phyloP scores from a whole-genome alignment of 2,888 invertebrate species.

The Anagyrus pseudococci region DNA sequence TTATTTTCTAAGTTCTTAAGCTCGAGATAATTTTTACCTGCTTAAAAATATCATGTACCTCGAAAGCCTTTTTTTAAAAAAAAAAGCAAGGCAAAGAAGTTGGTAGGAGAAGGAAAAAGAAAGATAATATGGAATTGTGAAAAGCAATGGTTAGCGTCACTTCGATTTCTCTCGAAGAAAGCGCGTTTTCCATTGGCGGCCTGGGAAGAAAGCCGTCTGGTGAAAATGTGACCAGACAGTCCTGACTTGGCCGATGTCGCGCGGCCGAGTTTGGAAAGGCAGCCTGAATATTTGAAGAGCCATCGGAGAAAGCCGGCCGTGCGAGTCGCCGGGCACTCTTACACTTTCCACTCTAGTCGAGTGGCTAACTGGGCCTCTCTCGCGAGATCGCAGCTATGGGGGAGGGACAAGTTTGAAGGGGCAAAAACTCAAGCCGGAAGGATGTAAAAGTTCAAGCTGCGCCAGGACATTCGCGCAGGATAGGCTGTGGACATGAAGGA shows the following conservation, averaged over 20 bases:
- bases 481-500: conserved; percentile 20
- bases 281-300: conserved; percentile 31
- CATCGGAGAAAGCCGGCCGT: conserved; percentile 7
- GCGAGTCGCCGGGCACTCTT: background rate
- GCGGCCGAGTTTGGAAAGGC: conserved; percentile 15
- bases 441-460: conserved; percentile 3
- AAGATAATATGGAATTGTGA: too few relatives aligned
- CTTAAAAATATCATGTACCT: too few relatives aligned
- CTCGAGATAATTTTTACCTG: too few relatives aligned
- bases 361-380: background rate
- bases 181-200: background rate
- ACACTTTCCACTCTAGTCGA: background rate
- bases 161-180: background rate
- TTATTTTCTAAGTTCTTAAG: too few relatives aligned
- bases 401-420: too few relatives aligned
- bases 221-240: too few relatives aligned
- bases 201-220: too few relatives aligned
- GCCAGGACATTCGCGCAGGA: background rate
- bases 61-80: too few relatives aligned
- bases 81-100: too few relatives aligned
- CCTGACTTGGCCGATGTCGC: conserved; percentile 20
- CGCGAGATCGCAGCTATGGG: background rate
- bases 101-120: too few relatives aligned
- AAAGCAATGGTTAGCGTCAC: too few relatives aligned
- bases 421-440: background rate